Evolutionary conservation across 2,113 vertebrate genomes (phyloP), one percentile per base, ranked within the genome.

Genomic region (Apeltes quadracus): DNA sequence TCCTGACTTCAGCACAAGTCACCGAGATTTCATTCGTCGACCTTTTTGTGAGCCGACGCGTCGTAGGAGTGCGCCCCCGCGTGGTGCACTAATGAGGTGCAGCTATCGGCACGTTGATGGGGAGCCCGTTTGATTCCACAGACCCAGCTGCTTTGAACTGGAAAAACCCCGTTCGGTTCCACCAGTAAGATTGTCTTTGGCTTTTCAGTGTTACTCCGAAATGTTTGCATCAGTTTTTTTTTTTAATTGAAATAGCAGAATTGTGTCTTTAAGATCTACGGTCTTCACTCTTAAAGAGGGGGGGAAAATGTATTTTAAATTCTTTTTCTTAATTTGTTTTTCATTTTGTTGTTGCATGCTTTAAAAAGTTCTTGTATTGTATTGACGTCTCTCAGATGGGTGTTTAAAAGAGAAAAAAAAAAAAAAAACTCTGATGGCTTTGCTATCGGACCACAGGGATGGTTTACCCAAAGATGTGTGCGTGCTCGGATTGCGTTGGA

Each of bases 281-380:
- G 94, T 95, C 94, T 95, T 91, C 82, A 93, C 94, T 96, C 95
- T 96, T 89, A 91, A 95, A 96, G 94, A 96, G 95, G 92, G 8
- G 20, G 94, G 93, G 93, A 93, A 94, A 88, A 69, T 87, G 79
- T 91, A 80, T 89, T 88, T 90, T 85, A 89, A 73, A 89, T 84
- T 86, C 72, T 44, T 73, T 66, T 69, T 2, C 87, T 67, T 68
- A 1, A 46, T 79, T 68, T 67, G 2, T 88, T 82, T 87, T 84
- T 82, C 65, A 63, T 89, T 88, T 56, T n/a, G n/a, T 88, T 85
- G 79, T 86, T 87, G 94, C 91, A 92, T 92, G 93, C 92, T 89
- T 93, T 81, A 91, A 92, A 70, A 59, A 84, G 84, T 86, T 82
- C 85, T 81, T 84, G 82, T 90, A 69, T 85, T 88, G 84, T 84